These are phyloP conservation scores for Petaurus breviceps DNA, from an alignment of 2,113 vertebrate species.

Conservation along the genomic window DNA sequence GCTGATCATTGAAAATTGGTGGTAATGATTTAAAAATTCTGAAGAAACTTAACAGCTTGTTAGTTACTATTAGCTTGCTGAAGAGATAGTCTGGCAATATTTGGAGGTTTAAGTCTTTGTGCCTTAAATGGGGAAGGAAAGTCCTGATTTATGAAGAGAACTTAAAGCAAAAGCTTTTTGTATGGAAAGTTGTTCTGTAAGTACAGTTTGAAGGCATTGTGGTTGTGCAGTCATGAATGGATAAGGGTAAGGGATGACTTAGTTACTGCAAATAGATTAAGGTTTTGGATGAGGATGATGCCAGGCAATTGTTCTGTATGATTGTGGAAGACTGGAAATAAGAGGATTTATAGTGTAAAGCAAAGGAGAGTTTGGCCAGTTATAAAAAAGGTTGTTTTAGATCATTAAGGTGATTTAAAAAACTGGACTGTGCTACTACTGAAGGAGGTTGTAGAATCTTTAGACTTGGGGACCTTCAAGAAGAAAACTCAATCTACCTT, in stretches of 20 bases:
- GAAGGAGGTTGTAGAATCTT: background rate
- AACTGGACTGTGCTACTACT: background rate
- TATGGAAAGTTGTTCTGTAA: constrained; percentile 43
- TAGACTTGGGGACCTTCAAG: background rate
- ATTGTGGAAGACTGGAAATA: constrained; percentile 26
- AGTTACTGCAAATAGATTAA: constrained; percentile 8
- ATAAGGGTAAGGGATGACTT: constrained; percentile 33
- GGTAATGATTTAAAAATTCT: background rate
- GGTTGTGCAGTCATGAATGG: constrained; percentile 29
- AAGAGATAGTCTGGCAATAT: background rate
- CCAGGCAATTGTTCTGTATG: constrained; percentile 18
- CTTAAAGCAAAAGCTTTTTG: constrained; percentile 21
- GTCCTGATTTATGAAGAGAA: constrained; percentile 53
- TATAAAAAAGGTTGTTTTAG: constrained; percentile 34
- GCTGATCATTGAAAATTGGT: background rate
- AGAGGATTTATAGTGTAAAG: constrained; percentile 22
- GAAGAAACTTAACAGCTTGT: background rate
- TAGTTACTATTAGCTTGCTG: background rate
- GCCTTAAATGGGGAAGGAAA: constrained; percentile 8
- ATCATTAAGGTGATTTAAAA: background rate
- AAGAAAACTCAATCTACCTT: background rate
- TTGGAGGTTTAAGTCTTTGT: background rate
- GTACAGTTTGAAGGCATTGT: constrained; percentile 26
- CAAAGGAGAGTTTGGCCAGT: constrained; percentile 38
- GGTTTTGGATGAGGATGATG: background rate